Evolutionary conservation across 2,797 vertebrate genomes (phyloP), one percentile per base, ranked within the genome.

Genomic region (Babyrousa celebensis): DNA sequence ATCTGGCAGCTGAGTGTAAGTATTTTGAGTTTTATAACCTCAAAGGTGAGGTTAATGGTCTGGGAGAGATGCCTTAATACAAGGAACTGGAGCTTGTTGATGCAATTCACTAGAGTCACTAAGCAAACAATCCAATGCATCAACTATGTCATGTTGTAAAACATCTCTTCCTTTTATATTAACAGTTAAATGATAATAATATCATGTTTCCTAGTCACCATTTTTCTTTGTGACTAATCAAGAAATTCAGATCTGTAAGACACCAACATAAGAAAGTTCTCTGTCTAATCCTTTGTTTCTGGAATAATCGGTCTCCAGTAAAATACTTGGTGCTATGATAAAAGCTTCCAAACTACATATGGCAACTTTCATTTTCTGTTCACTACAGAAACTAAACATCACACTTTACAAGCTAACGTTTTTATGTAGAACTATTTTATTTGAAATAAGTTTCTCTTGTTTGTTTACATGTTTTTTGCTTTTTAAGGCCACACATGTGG

Each of bases 1-100:
- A 86, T 94, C 71, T 68, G 63, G 65, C 21, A 95, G 85, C 36
- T 65, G 93, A 84, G 52, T 85, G 3, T 60, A 92, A 62, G 4
- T 82, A 90, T 83, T 97, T 92, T 58, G 12, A 65, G 79, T 77
- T 93, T 91, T 89, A 90, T 68, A 92, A 87, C 43, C 65, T 91
- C 54, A 67, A 58, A 74, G 8, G 29, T 83, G 48, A 97, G 71
- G 89, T 90, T 96, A 77, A 86, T 85, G 87, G 56, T 80, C 74
- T 94, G 48, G 67, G 43, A 65, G 82, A 92, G 54, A 95, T 75
- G 72, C 21, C n/a, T 96, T 82, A 83, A 91, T 32, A 12, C 65
- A 91, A 91, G 1, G 20, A 93, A 80, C n/a, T 60, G 7, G 90
- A 97, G 52, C 56, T 83, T 36, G 84, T n/a, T 79, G 48, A 74